Evolutionary conservation across 2,888 invertebrate species (phyloP).

Genomic region (Lamellibrachia satsuma): DNA sequence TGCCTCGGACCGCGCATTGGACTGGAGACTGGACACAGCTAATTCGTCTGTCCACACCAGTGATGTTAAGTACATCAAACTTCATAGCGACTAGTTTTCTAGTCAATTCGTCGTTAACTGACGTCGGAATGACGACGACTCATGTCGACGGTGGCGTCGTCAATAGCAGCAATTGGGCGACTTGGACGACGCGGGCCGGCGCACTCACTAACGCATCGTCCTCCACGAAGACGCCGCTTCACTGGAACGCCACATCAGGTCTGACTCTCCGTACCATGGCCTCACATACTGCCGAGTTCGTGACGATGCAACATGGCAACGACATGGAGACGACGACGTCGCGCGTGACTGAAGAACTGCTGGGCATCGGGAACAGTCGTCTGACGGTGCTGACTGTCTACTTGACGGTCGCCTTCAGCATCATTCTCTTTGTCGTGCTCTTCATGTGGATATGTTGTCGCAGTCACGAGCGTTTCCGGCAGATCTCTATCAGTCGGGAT

Average conservation of each 20-base stretch:
- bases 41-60: background rate
- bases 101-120: background rate
- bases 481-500: slow-evolving; percentile 9
- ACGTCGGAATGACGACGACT: background rate
- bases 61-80: slow-evolving; percentile 11
- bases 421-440: background rate
- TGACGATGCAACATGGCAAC: background rate
- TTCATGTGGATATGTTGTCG: background rate
- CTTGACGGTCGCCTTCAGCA: background rate
- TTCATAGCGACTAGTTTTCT: background rate
- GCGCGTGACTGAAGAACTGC: background rate
- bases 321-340: background rate
- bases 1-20: background rate
- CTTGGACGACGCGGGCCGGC: background rate
- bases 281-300: background rate
- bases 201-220: background rate
- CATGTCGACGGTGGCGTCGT: background rate
- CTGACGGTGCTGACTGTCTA: background rate
- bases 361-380: background rate
- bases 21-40: background rate
- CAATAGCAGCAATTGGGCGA: background rate
- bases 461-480: background rate
- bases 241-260: background rate
- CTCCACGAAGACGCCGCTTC: background rate
- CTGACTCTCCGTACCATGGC: background rate